Conservation (phyloP, 2,797 vertebrate genomes). For the Crenichthys baileyi region DNA sequence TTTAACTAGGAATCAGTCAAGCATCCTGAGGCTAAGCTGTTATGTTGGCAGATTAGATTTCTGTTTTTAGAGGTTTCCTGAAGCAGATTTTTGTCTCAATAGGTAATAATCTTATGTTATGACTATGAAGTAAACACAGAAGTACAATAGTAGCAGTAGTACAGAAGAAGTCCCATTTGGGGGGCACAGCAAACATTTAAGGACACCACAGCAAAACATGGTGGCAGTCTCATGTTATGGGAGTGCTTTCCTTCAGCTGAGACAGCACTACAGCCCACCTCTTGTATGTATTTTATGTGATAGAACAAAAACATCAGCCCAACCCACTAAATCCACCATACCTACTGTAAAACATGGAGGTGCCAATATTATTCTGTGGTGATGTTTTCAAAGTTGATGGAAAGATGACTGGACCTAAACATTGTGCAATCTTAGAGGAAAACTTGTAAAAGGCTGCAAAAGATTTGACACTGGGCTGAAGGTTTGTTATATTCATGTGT, state of each 20-base stretch:
- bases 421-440: not conserved
- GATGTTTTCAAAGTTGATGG: not conserved
- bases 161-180: too few relatives aligned
- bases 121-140: too few relatives aligned
- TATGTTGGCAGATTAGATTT: slow-evolving; percentile 11
- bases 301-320: not conserved
- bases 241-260: too few relatives aligned
- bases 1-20: slow-evolving; percentile 24
- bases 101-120: too few relatives aligned
- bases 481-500: not conserved
- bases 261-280: too few relatives aligned
- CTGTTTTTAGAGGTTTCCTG: not conserved
- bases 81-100: not conserved
- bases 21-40: slow-evolving; percentile 6
- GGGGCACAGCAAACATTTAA: too few relatives aligned
- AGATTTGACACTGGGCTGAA: not conserved
- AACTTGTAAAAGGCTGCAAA: not conserved
- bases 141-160: too few relatives aligned
- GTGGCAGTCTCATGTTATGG: too few relatives aligned
- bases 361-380: not conserved
- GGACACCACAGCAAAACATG: too few relatives aligned
- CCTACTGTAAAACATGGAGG: not conserved
- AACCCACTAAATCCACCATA: not conserved
- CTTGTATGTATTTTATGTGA: too few relatives aligned
- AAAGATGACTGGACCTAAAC: not conserved